A percentile compares a stretch with the other conserved stretches of the same genome.
These are phyloP conservation scores for Epistrophe grossulariae DNA, from an alignment of 2,888 invertebrate genomes.

Conservation along the genomic window DNA sequence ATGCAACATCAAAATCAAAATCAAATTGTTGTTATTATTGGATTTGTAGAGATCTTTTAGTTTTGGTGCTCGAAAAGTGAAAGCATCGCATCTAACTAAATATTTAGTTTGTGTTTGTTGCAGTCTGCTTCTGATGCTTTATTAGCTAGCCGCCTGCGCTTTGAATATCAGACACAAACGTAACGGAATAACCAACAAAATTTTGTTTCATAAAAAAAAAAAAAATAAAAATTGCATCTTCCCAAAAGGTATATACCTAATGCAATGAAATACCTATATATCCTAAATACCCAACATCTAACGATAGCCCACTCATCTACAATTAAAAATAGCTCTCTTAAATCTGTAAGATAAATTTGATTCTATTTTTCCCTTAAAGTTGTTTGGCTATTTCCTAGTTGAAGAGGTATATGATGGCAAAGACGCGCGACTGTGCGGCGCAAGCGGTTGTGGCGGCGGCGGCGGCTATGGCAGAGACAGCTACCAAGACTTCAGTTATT, in stretches of 20 bases:
- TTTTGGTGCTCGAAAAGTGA: slow-evolving; percentile 57
- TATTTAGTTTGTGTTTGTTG: slow-evolving; percentile 27
- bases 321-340: slow-evolving; percentile 58
- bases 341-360: slow-evolving; percentile 25
- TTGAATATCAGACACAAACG: slow-evolving; percentile 27
- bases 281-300: neutral
- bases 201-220: neutral
- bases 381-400: slow-evolving; percentile 34
- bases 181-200: slow-evolving; percentile 37
- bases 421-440: neutral
- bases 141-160: slow-evolving; percentile 38
- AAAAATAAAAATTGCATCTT: no score
- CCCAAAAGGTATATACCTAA: neutral
- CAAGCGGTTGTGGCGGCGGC: neutral
- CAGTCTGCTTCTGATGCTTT: slow-evolving; percentile 4
- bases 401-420: neutral
- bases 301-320: neutral
- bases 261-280: neutral
- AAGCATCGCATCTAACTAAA: slow-evolving; percentile 45
- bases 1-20: slow-evolving; percentile 26
- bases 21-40: slow-evolving; percentile 39
- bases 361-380: neutral
- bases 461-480: neutral
- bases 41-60: slow-evolving; percentile 30
- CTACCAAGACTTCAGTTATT: slow-evolving; percentile 49